These are phyloP conservation scores for Dufourea novaeangliae DNA, from an alignment of 1,140 invertebrate genomes.

Conservation along the genomic window DNA sequence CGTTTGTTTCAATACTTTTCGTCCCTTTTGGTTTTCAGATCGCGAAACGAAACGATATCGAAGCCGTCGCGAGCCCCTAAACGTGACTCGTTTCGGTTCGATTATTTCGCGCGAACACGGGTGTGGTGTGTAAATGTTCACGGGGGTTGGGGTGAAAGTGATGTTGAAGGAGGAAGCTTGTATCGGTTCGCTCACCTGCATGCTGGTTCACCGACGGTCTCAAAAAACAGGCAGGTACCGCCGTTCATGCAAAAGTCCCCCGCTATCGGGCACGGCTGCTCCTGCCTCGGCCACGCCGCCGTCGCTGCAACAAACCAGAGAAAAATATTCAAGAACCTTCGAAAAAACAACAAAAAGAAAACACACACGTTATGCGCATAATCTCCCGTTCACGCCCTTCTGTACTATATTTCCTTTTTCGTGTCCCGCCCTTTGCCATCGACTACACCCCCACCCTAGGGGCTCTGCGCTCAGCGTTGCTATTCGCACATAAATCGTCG, in stretches of 20 bases:
- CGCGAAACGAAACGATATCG: not conserved
- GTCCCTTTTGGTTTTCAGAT: not conserved
- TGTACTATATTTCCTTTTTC: not conserved
- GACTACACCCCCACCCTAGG: not conserved
- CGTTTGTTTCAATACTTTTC: conserved; percentile 39
- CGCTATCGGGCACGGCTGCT: conserved; percentile 86
- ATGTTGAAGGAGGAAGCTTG: not conserved
- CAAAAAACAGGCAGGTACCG: conserved; percentile 90
- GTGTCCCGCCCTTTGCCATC: too few relatives aligned
- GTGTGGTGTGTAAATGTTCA: too few relatives aligned
- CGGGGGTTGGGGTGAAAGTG: not conserved
- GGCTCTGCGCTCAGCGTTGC: conserved; percentile 2
- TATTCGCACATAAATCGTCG: conserved; percentile 54
- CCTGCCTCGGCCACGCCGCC: conserved; percentile 82
- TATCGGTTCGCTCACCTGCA: conserved; percentile 86
- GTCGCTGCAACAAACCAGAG: conserved; percentile 81
- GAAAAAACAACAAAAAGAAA: too few relatives aligned
- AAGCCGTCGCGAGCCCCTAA: not conserved
- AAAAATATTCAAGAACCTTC: not conserved
- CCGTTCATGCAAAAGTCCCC: conserved; percentile 89
- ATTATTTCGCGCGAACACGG: not conserved
- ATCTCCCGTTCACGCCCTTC: not conserved
- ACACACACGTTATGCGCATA: conserved; percentile 11
- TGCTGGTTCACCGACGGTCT: conserved; percentile 88
- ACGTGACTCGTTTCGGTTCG: not conserved